phyloP scores from a whole-genome alignment of 2,888 invertebrate genomes.

The Phania funesta region DNA sequence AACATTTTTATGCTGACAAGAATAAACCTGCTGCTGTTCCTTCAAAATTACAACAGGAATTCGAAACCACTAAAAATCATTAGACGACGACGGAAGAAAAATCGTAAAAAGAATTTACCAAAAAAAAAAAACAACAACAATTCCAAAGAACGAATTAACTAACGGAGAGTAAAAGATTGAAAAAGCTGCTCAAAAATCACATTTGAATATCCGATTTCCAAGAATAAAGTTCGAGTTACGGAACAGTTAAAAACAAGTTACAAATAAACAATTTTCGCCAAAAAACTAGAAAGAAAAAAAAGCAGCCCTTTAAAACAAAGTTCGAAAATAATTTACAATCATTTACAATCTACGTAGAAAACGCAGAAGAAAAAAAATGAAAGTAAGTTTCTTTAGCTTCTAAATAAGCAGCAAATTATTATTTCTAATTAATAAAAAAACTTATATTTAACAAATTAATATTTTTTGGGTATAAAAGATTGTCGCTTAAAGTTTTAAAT shows the following conservation, averaged over 20 bases:
- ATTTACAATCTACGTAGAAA: slow-evolving; percentile 76
- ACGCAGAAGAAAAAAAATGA: slow-evolving; percentile 75
- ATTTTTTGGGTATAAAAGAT: no score
- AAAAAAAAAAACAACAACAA: slow-evolving; percentile 3
- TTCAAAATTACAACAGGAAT: slow-evolving; percentile 21
- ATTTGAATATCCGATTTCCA: slow-evolving; percentile 21
- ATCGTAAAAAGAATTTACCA: not conserved
- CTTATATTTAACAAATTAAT: no score
- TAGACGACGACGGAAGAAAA: slow-evolving; percentile 17
- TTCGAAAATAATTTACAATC: slow-evolving; percentile 72
- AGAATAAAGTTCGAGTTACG: not conserved
- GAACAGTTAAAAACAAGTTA: not conserved
- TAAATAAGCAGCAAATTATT: not conserved
- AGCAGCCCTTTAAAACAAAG: slow-evolving; percentile 40
- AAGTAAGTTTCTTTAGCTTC: slow-evolving; percentile 69
- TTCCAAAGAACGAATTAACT: slow-evolving; percentile 22
- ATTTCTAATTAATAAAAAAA: not conserved
- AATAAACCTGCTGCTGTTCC: slow-evolving; percentile 3
- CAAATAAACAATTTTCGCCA: slow-evolving; percentile 2
- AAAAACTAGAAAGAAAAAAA: not conserved
- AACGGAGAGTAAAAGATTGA: not conserved
- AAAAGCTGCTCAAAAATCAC: not conserved
- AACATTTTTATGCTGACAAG: slow-evolving; percentile 35
- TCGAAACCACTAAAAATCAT: slow-evolving; percentile 21
- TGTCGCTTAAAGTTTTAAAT: no score